These are phyloP conservation scores for Polypedilum vanderplanki DNA, from an alignment of 1,140 invertebrate species.

Conservation along the genomic window DNA sequence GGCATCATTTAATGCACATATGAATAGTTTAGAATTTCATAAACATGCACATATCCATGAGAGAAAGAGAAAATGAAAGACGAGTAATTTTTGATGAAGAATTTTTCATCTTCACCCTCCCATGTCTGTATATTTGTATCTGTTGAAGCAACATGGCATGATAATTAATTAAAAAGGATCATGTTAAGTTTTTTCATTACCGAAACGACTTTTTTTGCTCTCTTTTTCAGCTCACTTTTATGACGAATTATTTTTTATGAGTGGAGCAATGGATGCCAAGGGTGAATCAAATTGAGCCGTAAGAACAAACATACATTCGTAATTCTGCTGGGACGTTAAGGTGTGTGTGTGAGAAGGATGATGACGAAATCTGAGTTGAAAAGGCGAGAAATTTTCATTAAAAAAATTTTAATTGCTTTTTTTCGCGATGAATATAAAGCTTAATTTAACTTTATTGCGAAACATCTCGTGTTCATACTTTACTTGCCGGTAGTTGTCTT, in stretches of 20 bases:
- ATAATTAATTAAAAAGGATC: conserved; percentile 28
- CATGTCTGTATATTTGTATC: not conserved
- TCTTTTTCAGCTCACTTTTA: not conserved
- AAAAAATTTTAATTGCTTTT: conserved; percentile 23
- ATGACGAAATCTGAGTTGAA: not conserved
- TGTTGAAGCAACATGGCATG: not conserved
- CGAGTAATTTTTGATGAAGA: not conserved
- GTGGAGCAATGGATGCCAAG: not conserved
- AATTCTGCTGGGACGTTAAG: not conserved
- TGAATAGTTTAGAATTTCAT: conserved; percentile 29
- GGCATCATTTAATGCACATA: not conserved
- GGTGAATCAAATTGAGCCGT: not conserved
- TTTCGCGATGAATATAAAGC: conserved; percentile 15
- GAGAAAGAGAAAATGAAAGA: not conserved
- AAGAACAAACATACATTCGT: not conserved
- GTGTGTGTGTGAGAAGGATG: not conserved
- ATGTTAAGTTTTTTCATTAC: conserved; percentile 22
- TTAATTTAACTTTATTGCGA: conserved; percentile 19
- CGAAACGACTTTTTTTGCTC: not conserved
- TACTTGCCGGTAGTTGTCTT: not conserved
- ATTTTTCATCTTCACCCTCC: not conserved
- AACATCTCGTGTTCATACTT: not conserved
- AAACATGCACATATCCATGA: not conserved
- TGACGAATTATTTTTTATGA: conserved; percentile 28
- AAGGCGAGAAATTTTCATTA: not conserved